Evolutionary conservation across 2,888 invertebrate species (phyloP), one percentile per base, ranked within the genome.

Genomic region (Hanleya hanleyi): DNA sequence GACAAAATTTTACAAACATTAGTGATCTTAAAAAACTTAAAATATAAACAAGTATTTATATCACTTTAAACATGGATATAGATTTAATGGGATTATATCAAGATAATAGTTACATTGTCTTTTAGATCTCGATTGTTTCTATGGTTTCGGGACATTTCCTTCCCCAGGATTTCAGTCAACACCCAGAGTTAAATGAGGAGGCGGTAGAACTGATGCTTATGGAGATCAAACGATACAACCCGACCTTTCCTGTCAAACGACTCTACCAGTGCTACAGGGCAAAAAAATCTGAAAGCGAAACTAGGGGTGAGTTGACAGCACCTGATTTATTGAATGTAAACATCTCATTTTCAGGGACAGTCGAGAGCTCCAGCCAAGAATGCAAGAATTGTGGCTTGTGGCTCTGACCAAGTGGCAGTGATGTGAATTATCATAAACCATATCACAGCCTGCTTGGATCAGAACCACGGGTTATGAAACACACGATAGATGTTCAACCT

Each of bases 391-490:
- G 7, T 7, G 26, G 51, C 22, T 51, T n/a, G 26, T 22, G 7
- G 26, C 26, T 51, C 51, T 51, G 51, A 57, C 57, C 29, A 57
- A 57, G 57, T 57, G 22, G 57, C 29, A 29, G 57, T 57, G 57
- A 29, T 57, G 4, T 57, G 57, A n/a, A n/a, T n/a, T 57, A 29
- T 15, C 2, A 22, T 57, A 26, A 32, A 3, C 29, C 57, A 57
- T 57, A 57, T 57, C 57, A 57, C 57, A 57, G 57, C 57, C 57
- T 57, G 57, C 57, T 57, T 57, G 57, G 57, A 57, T 57, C 57
- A 57, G 57, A 29, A 22, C 32, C 29, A 32, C 2, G 2, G n/a
- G n/a, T 47, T 7, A 47, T 7, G 22, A 47, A 5, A 47, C 7
- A 4, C 47, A 47, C 18, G n/a, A 47, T 18, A 47, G 47, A 18